Evolutionary conservation across 2,113 vertebrate genomes (phyloP).

Genomic region (Merops nubicus): DNA sequence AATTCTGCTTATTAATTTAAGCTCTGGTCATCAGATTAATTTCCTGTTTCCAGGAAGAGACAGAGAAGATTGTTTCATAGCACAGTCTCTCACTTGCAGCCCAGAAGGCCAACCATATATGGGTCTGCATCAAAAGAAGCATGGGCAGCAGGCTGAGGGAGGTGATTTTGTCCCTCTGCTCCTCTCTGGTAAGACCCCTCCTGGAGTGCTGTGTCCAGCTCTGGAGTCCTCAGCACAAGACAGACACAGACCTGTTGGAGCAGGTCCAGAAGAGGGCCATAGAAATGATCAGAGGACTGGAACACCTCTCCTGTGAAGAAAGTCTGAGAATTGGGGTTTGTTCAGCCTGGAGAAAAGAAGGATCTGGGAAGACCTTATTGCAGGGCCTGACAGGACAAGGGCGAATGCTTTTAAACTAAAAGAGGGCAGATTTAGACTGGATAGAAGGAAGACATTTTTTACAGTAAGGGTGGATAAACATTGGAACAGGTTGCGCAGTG

Average conservation of each 20-base stretch:
- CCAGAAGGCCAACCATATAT: not conserved
- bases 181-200: not conserved
- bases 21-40: not conserved
- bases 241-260: not conserved
- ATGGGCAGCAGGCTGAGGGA: not conserved
- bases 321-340: not conserved
- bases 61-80: not conserved
- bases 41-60: not conserved
- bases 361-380: not conserved
- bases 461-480: no score
- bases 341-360: not conserved
- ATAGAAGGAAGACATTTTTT: no score
- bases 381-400: no score
- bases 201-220: not conserved
- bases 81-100: not conserved
- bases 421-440: no score
- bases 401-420: no score
- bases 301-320: not conserved
- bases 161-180: not conserved
- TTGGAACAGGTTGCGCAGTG: no score
- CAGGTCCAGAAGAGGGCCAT: not conserved
- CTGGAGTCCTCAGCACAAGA: not conserved
- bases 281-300: not conserved
- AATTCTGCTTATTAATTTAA: not conserved
- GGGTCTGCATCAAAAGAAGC: not conserved